A percentile compares a stretch with the other conserved stretches of the same genome.
These are phyloP conservation scores for Antitype chi DNA, from an alignment of 2,888 invertebrate genomes.

Conservation along the genomic window DNA sequence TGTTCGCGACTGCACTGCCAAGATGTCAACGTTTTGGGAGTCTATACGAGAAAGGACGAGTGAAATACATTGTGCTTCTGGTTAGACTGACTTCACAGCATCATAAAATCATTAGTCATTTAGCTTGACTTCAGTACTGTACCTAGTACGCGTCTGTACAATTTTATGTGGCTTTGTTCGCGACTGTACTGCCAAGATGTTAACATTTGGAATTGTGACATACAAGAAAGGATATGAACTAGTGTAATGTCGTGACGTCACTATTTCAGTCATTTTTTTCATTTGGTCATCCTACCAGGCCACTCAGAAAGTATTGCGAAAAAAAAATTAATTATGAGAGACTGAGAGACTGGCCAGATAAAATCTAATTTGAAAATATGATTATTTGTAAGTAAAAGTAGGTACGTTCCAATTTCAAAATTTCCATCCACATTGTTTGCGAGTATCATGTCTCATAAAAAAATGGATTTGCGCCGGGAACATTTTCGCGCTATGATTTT, in stretches of 20 bases:
- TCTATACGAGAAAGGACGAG: too few species aligned
- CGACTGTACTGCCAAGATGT: conserved; percentile 10
- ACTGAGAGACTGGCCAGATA: too few species aligned
- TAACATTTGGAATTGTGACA: conserved; percentile 10
- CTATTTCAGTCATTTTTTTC: background rate
- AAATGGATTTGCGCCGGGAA: too few species aligned
- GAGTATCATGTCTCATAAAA: too few species aligned
- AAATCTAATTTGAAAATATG: too few species aligned
- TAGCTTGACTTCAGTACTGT: background rate
- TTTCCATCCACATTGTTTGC: too few species aligned
- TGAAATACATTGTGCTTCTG: too few species aligned
- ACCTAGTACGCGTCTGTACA: conserved; percentile 4
- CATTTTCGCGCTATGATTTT: too few species aligned
- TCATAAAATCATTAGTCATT: background rate
- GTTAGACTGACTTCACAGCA: background rate
- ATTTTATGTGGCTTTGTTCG: background rate
- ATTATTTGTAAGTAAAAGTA: too few species aligned
- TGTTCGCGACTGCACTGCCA: conserved; percentile 4
- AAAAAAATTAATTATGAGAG: too few species aligned
- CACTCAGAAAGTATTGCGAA: too few species aligned
- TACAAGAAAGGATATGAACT: background rate
- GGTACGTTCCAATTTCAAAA: too few species aligned
- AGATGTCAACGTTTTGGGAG: conserved; percentile 3
- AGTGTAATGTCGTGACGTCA: background rate
- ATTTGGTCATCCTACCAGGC: background rate